Evolutionary conservation across 2,888 invertebrate species (phyloP).

Genomic region (Minunthozetes semirufus): DNA sequence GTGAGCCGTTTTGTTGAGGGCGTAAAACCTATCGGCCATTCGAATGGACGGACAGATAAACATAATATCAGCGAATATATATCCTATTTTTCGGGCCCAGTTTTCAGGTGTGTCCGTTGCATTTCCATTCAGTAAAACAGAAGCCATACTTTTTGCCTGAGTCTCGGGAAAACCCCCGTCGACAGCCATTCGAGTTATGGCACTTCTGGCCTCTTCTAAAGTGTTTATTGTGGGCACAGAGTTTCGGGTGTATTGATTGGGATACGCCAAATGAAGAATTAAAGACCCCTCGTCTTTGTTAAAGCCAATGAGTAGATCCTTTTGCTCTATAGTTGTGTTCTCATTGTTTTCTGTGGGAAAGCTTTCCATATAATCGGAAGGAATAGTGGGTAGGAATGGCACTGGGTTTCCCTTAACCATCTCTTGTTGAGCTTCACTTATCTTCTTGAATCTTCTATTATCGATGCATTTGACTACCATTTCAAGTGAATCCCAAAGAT

Average conservation of each 20-base stretch:
- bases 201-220: constrained; percentile 14
- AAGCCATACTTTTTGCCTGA: constrained; percentile 23
- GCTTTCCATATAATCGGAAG: constrained; percentile 17
- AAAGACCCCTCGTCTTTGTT: constrained; percentile 31
- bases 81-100: constrained; percentile 7
- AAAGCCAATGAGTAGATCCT: constrained; percentile 32
- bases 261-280: constrained; percentile 31
- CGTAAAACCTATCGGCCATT: constrained; percentile 22
- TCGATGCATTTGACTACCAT: constrained; percentile 29
- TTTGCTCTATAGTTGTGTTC: not conserved
- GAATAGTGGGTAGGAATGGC: constrained; percentile 31
- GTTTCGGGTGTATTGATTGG: constrained; percentile 29
- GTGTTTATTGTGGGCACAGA: constrained; percentile 6
- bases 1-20: constrained; percentile 21
- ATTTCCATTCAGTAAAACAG: constrained; percentile 8
- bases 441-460: constrained; percentile 9
- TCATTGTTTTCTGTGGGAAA: constrained; percentile 30
- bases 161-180: constrained; percentile 8
- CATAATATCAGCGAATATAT: constrained; percentile 30
- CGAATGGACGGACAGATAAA: constrained; percentile 31
- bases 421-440: constrained; percentile 27
- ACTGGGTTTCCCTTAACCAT: constrained; percentile 16
- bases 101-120: constrained; percentile 25
- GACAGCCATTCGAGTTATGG: constrained; percentile 10
- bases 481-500: constrained; percentile 31